A percentile compares a stretch with the other conserved stretches of the same genome.
phyloP scores from a whole-genome alignment of 2,113 vertebrate species.

The Dasypus novemcinctus region DNA sequence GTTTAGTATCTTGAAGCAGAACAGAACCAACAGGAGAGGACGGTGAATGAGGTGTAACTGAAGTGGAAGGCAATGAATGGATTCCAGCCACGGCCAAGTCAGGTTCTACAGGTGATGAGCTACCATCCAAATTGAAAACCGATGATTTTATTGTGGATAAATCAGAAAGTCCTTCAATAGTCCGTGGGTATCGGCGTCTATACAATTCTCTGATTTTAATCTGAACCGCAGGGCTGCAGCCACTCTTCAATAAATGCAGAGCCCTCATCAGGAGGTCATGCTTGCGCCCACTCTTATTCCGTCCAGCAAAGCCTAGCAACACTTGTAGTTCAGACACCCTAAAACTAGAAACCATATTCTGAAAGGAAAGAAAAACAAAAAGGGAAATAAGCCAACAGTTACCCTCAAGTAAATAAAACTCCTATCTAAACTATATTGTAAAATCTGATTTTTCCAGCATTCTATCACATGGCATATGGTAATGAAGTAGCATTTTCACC shows the following conservation, averaged over 20 bases:
- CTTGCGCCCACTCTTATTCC: slow-evolving; percentile 91
- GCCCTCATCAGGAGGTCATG: slow-evolving; percentile 93
- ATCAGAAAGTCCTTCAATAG: slow-evolving; percentile 85
- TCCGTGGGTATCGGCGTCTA: slow-evolving; percentile 87
- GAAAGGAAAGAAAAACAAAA: slow-evolving; percentile 59
- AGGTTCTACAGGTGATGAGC: slow-evolving; percentile 79
- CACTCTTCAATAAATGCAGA: slow-evolving; percentile 89
- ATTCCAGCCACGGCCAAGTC: slow-evolving; percentile 83
- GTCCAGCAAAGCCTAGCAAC: slow-evolving; percentile 90
- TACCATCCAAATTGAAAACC: slow-evolving; percentile 81
- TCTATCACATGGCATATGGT: background rate
- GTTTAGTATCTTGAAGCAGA: slow-evolving; percentile 84
- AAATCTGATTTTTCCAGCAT: slow-evolving; percentile 10
- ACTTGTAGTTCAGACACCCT: slow-evolving; percentile 93
- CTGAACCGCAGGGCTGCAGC: slow-evolving; percentile 90
- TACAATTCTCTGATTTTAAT: slow-evolving; percentile 91
- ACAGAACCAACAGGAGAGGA: slow-evolving; percentile 84
- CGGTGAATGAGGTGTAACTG: slow-evolving; percentile 81
- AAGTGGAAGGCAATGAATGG: slow-evolving; percentile 83
- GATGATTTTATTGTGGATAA: slow-evolving; percentile 81
- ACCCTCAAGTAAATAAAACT: background rate
- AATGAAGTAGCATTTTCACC: slow-evolving; percentile 28
- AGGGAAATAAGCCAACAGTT: background rate
- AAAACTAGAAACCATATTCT: slow-evolving; percentile 94
- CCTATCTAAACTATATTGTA: background rate